Evolutionary conservation across 2,113 vertebrate genomes (phyloP).

Genomic region (Bos indicus): DNA sequence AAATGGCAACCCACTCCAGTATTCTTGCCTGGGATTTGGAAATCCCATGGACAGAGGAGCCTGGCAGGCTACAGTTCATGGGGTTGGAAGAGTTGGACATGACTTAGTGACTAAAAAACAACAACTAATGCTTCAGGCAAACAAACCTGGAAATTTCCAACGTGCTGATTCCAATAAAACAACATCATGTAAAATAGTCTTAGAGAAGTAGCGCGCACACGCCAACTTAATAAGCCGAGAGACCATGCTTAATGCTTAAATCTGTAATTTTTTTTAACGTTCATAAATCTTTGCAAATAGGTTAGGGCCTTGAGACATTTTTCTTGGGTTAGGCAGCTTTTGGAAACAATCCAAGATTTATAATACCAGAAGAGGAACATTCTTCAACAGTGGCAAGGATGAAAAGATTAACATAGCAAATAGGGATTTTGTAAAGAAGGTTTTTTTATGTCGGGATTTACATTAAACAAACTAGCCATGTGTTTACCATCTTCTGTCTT

Average conservation of each 20-base stretch:
- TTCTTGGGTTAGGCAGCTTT: conserved; percentile 27
- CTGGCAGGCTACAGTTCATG: background rate
- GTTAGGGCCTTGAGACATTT: conserved; percentile 41
- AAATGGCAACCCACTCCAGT: background rate
- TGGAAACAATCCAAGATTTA: conserved; percentile 27
- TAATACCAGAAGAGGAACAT: conserved; percentile 39
- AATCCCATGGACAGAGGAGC: background rate
- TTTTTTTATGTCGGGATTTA: conserved; percentile 31
- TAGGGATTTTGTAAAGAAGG: background rate
- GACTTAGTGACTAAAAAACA: background rate
- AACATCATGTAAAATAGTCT: background rate
- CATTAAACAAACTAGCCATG: background rate
- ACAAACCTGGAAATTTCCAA: background rate
- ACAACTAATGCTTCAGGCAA: background rate
- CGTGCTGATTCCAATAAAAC: background rate
- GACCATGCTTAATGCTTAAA: background rate
- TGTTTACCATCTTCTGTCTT: background rate
- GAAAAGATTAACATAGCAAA: conserved; percentile 45
- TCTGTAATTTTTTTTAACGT: background rate
- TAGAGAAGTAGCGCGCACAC: background rate
- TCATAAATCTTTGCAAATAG: conserved; percentile 42
- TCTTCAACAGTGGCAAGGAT: background rate
- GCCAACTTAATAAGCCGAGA: background rate
- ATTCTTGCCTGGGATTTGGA: background rate
- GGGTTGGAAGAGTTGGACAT: background rate